Evolutionary conservation across 2,888 invertebrate species (phyloP), one percentile per base, ranked within the genome.

Genomic region (Sarcophaga subvicina): DNA sequence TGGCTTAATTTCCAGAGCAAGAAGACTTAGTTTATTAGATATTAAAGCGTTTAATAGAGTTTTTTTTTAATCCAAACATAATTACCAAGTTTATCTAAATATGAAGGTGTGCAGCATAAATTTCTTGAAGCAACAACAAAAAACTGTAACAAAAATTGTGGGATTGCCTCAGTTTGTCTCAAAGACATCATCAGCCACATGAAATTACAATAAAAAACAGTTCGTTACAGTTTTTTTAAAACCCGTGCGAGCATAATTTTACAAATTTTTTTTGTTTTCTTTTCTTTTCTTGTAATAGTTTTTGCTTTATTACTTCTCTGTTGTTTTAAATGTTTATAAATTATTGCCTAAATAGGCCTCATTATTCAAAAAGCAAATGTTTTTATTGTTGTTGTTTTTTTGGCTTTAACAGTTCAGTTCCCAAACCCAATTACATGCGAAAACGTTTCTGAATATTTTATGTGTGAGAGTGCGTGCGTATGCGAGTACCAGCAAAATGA

Each of bases 391-490:
- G 8, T 54, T 54, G 12, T 14, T 14, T 54, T 54, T 49, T 11
- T 11, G 4, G 8, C 14, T 49, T 14, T 14, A 49, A 49, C 4
- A 49, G 54, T 54, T 12, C 10, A 49, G 54, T 54, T 12, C 10
- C 17, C 54, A 54, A 54, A 54, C 4, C 17, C 54, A 54, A 54
- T 17, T 54, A 80, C 79, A 71, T 54, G 45, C 67, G 67, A 60
- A 69, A 78, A 25, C 62, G 63, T 45, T 37, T 79, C 70, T 63
- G 14, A 63, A 78, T 78, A 27, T 69, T 60, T 17, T 59, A 25
- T 60, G 37, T 64, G 54, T 17, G 27, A n/a, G 25, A 49, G 25
- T 37, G 37, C 37, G n/a, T 60, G 49, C 6, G 17, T 66, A n/a
- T 20, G 25, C 27, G 25, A 49, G 25, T 37, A 60, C n/a, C 6